Evolutionary conservation across 2,797 vertebrate species (phyloP), one percentile per base, ranked within the genome.

Genomic region (Molossus molossus): DNA sequence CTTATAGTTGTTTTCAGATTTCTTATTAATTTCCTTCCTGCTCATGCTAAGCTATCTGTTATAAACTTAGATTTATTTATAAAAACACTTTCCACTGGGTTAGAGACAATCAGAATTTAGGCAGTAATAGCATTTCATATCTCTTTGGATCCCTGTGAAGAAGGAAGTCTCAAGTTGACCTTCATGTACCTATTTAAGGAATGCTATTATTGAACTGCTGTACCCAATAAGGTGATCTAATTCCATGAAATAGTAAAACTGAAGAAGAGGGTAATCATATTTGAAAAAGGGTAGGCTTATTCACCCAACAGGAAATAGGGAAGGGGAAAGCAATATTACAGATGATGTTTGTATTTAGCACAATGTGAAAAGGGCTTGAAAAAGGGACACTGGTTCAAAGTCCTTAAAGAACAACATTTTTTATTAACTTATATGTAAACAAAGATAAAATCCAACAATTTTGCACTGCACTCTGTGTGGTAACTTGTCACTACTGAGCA

Each of bases 181-280:
- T 97, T 96, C 86, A 87, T 62, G 65, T 79, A 90, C 72, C 86
- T 96, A 87, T 97, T 97, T 97, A 93, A 96, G 87, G 95, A 94
- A 97, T 27, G 25, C 89, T 96, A 70, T 95, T 93, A 97, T 92
- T 96, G 92, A 98, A 90, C 60, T 93, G 40, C 60, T 97, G 77
- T 88, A 82, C 69, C 94, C 97, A 80, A 90, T 92, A 96, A 13
- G 62, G 73, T 90, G 58, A 96, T 90, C 87, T 96, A 92, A 97
- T 95, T 96, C 85, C 91, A 67, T 0, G 8, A 62, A 97, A 97
- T 27, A 94, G 53, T 95, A 81, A 97, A 97, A 94, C 18, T 91
- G 83, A 95, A 94, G 79, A 97, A 97, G 57, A 87, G 33, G 64
- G 8, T 80, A 98, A 97, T 97, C 77, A 55, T 96, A 96, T 85